A percentile compares a stretch with the other conserved stretches of the same genome.
phyloP scores from a whole-genome alignment of 2,888 invertebrate species.

The Sturmia bella region DNA sequence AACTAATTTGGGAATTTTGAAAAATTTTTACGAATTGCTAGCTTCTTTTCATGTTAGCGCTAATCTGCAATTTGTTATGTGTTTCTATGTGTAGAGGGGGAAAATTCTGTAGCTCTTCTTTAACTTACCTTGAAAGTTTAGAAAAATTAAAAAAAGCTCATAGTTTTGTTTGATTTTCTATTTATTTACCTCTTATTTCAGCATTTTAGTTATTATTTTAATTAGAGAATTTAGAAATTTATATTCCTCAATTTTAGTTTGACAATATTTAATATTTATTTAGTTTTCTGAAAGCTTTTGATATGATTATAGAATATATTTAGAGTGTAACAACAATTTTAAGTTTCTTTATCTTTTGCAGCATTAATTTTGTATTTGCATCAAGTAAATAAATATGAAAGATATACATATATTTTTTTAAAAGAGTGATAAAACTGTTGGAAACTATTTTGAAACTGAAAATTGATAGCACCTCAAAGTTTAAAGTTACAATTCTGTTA shows the following conservation, averaged over 20 bases:
- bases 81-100: too few relatives aligned
- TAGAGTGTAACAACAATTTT: constrained; percentile 57
- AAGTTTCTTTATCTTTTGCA: constrained; percentile 21
- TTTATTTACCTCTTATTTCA: constrained; percentile 54
- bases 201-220: constrained; percentile 55
- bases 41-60: too few relatives aligned
- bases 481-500: constrained; percentile 49
- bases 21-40: too few relatives aligned
- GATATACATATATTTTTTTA: background rate
- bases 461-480: constrained; percentile 63
- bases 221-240: constrained; percentile 53
- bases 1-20: too few relatives aligned
- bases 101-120: too few relatives aligned
- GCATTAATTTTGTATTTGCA: constrained; percentile 19
- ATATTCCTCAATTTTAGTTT: constrained; percentile 3
- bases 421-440: background rate
- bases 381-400: background rate
- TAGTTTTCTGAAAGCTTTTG: constrained; percentile 62
- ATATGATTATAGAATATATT: constrained; percentile 65
- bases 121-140: background rate
- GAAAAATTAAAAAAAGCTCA: background rate
- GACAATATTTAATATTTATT: constrained; percentile 12
- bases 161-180: constrained; percentile 6
- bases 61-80: too few relatives aligned
- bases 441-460: constrained; percentile 15